A percentile compares a stretch with the other conserved stretches of the same genome.
Evolutionary conservation across 2,113 vertebrate species (phyloP).

Genomic region (Pachyramphus minor): DNA sequence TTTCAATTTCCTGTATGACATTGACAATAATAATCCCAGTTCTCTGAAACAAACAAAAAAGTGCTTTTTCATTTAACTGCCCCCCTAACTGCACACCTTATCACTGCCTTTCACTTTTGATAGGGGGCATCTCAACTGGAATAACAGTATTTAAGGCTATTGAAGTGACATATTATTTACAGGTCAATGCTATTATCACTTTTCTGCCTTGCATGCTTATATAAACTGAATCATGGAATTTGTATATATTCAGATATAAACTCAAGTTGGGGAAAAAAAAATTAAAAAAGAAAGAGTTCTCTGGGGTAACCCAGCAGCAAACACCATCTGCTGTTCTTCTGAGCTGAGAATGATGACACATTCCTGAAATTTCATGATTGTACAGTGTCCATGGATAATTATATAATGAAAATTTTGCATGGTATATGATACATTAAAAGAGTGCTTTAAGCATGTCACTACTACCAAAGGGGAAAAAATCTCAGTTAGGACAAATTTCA

Average conservation of each 20-base stretch:
- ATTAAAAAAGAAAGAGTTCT: not conserved
- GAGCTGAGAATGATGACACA: not conserved
- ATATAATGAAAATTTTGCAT: not conserved
- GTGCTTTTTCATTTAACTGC: not conserved
- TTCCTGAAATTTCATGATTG: not conserved
- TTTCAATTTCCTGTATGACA: not conserved
- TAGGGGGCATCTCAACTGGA: not conserved
- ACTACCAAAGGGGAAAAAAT: not conserved
- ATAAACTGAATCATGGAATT: not conserved
- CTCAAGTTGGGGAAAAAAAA: not conserved
- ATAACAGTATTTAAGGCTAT: not conserved
- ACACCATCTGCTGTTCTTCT: not conserved
- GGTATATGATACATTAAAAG: not conserved
- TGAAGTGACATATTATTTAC: not conserved
- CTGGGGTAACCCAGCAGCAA: not conserved
- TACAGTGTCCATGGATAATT: not conserved
- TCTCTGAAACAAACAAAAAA: not conserved
- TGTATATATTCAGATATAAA: not conserved
- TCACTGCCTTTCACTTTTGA: not conserved
- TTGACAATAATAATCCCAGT: not conserved
- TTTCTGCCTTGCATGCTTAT: not conserved
- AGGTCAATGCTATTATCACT: not conserved
- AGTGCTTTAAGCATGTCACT: not conserved
- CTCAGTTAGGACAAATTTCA: not conserved
- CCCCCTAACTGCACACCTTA: not conserved